Conservation (phyloP, 2,797 vertebrate species). For the Sebastes kiyomatsui region DNA sequence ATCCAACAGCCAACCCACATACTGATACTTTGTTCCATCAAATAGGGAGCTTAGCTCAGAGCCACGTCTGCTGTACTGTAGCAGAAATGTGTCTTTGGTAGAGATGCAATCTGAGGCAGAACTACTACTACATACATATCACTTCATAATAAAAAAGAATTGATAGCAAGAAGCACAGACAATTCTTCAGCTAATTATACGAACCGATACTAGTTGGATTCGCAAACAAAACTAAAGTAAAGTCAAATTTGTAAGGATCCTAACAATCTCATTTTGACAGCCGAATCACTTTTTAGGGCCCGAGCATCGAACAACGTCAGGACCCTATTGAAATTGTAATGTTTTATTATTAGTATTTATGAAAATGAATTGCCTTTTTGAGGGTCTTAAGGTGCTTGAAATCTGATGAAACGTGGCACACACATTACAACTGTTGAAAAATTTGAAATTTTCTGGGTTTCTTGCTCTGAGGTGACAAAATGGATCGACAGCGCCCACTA, state of each 20-base stretch:
- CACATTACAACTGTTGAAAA: too few species aligned
- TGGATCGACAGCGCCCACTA: too few species aligned
- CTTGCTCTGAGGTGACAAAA: too few species aligned
- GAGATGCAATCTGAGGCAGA: neutral
- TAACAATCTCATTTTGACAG: neutral
- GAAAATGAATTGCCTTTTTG: too few species aligned
- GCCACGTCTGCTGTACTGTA: neutral
- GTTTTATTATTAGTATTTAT: too few species aligned
- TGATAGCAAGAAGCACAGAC: neutral
- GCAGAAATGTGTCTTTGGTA: neutral
- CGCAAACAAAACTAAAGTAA: neutral
- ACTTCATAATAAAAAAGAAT: neutral
- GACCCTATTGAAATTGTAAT: too few species aligned
- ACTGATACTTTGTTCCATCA: conserved; percentile 17
- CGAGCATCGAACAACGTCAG: too few species aligned
- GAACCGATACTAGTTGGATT: neutral
- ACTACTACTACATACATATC: too few species aligned
- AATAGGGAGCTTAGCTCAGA: conserved; percentile 7
- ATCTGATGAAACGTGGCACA: too few species aligned
- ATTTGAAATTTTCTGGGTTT: too few species aligned
- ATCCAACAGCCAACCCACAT: conserved; percentile 20
- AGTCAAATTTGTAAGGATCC: neutral
- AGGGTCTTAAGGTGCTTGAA: too few species aligned
- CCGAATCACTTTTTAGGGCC: neutral
- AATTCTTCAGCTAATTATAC: neutral